Conservation (phyloP, 2,888 invertebrate genomes). For the Tribolium freemani region DNA sequence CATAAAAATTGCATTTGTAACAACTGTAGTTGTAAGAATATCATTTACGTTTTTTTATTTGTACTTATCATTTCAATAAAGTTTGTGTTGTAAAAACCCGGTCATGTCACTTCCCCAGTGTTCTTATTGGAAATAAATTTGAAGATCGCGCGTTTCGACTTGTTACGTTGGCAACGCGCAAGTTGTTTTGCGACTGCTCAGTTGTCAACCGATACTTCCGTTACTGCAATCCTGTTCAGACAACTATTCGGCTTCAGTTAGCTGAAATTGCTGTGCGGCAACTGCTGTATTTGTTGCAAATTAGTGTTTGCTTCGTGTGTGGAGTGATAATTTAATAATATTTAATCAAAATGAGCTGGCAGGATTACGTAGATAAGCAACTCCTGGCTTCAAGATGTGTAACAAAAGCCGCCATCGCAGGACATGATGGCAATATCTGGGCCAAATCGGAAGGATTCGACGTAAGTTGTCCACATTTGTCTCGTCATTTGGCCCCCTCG, state of each 20-base stretch:
- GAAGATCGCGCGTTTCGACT: neutral
- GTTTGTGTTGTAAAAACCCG: neutral
- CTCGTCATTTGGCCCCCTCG: neutral
- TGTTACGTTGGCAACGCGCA: constrained; percentile 15
- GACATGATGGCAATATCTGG: constrained; percentile 96
- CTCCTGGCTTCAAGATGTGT: constrained; percentile 95
- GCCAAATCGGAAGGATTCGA: constrained; percentile 94
- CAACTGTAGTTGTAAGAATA: constrained; percentile 48
- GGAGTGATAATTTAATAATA: constrained; percentile 57
- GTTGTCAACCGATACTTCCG: constrained; percentile 61
- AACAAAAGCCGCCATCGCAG: constrained; percentile 94
- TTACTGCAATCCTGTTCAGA: constrained; percentile 57
- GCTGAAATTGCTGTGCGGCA: constrained; percentile 59
- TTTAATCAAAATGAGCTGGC: constrained; percentile 89
- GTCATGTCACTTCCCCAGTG: too few relatives aligned
- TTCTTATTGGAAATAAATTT: neutral
- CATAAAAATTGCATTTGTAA: neutral
- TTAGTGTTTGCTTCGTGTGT: constrained; percentile 64
- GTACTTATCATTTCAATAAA: neutral
- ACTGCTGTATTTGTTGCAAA: constrained; percentile 56
- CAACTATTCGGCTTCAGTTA: constrained; percentile 61
- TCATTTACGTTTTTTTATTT: constrained; percentile 43
- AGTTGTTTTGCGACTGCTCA: constrained; percentile 53
- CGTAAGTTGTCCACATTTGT: constrained; percentile 75
- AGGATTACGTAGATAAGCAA: constrained; percentile 98